Percentiles rank a stretch among this genome's conserved stretches.
phyloP scores from a whole-genome alignment of 2,113 vertebrate genomes.

The Callospermophilus lateralis region DNA sequence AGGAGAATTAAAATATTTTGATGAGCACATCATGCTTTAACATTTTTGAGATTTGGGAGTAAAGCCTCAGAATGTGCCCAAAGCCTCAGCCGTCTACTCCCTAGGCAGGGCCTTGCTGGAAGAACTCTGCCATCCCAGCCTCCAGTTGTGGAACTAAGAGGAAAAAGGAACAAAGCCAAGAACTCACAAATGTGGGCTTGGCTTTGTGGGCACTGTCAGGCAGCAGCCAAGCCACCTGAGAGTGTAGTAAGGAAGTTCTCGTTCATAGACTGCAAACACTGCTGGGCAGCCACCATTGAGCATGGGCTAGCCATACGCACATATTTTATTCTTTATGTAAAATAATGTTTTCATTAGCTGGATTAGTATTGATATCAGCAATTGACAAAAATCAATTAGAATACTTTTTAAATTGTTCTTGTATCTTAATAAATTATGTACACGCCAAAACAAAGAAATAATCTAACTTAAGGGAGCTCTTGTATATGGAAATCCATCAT shows the following conservation, averaged over 20 bases:
- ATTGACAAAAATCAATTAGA: not conserved
- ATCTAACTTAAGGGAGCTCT: not conserved
- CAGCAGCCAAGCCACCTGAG: not conserved
- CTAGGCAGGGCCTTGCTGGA: not conserved
- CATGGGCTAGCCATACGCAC: not conserved
- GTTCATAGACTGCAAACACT: not conserved
- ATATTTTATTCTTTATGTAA: not conserved
- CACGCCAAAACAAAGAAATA: not conserved
- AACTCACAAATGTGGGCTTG: not conserved
- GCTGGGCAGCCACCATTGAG: not conserved
- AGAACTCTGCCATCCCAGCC: accelerated
- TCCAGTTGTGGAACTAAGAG: not conserved
- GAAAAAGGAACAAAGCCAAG: too few species aligned
- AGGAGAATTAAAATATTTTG: not conserved
- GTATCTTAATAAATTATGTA: not conserved
- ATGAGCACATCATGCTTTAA: not conserved
- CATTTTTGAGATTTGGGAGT: not conserved
- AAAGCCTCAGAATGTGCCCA: not conserved
- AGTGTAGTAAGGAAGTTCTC: too few species aligned
- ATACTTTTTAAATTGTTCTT: not conserved
- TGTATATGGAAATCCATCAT: not conserved
- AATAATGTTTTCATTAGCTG: not conserved
- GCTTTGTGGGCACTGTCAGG: not conserved
- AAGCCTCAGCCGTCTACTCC: not conserved
- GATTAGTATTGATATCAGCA: not conserved